Evolutionary conservation across 1,140 invertebrate species (phyloP).

Genomic region (Heliothis subflexa): DNA sequence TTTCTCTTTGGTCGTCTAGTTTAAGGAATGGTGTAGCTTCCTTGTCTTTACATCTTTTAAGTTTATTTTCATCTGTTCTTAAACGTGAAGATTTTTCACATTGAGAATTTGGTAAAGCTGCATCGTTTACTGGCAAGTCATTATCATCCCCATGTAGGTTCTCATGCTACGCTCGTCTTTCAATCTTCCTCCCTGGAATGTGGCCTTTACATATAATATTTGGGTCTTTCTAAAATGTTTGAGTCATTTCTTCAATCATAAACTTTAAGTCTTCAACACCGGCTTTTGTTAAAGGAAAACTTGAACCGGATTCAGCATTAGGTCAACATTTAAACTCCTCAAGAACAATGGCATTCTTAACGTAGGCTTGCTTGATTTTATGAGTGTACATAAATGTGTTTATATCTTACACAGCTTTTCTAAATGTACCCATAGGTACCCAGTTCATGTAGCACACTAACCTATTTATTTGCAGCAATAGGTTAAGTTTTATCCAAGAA

Average conservation of each 20-base stretch:
- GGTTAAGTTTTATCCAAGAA: background rate
- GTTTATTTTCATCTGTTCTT: background rate
- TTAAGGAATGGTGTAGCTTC: background rate
- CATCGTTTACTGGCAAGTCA: background rate
- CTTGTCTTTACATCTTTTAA: background rate
- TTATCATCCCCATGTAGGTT: background rate
- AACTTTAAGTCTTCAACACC: background rate
- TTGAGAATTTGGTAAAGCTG: no score
- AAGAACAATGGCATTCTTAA: conserved; percentile 14
- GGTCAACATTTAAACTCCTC: conserved; percentile 2
- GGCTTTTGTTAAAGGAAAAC: background rate
- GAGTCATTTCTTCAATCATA: background rate
- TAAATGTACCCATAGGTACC: background rate
- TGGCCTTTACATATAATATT: no score
- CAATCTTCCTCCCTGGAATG: no score
- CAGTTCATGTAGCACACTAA: background rate
- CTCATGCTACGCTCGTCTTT: no score
- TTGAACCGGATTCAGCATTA: conserved; percentile 1
- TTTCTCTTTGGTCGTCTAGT: background rate
- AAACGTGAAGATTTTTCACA: no score
- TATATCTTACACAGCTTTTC: background rate
- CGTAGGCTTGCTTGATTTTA: background rate
- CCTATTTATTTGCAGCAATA: background rate
- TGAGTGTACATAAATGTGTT: background rate
- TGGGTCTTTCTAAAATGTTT: no score